Percentiles rank a stretch among this genome's conserved stretches.
These are phyloP conservation scores for Sinotaia quadrata DNA, from an alignment of 2,888 invertebrate genomes.

Conservation along the genomic window DNA sequence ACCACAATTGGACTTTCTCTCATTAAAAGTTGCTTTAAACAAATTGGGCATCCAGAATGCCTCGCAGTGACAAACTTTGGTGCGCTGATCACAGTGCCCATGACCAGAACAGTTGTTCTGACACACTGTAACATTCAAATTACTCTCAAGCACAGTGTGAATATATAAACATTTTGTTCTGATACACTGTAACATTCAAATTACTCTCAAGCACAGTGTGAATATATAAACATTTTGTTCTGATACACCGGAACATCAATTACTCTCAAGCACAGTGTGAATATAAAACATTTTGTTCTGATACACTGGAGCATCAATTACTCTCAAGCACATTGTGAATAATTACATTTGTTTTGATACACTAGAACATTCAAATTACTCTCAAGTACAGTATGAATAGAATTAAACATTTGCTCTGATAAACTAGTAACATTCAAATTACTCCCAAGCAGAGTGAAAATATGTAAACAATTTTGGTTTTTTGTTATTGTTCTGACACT, in stretches of 20 bases:
- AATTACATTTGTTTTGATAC: too few species aligned
- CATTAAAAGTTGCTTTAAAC: constrained; percentile 78
- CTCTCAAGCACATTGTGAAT: too few species aligned
- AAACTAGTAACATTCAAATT: too few species aligned
- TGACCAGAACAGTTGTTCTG: constrained; percentile 93
- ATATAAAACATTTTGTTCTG: constrained; percentile 93
- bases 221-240: constrained; percentile 91
- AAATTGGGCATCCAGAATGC: constrained; percentile 97
- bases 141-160: constrained; percentile 91
- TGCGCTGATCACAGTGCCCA: constrained; percentile 88
- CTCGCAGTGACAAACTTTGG: constrained; percentile 89
- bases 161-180: constrained; percentile 91
- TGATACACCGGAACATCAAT: constrained; percentile 80
- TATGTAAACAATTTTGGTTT: too few species aligned
- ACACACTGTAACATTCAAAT: constrained; percentile 77
- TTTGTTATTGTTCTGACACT: too few species aligned
- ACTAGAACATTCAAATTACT: neutral
- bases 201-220: too few species aligned
- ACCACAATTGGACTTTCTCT: constrained; percentile 92
- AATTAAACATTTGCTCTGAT: too few species aligned
- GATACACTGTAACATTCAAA: constrained; percentile 78
- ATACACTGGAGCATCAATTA: constrained; percentile 78
- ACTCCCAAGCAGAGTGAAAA: too few species aligned
- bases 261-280: constrained; percentile 91
- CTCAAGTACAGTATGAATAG: constrained; percentile 1